A percentile compares a stretch with the other conserved stretches of the same genome.
Evolutionary conservation across 2,888 invertebrate species (phyloP).

Genomic region (Diaperis boleti): DNA sequence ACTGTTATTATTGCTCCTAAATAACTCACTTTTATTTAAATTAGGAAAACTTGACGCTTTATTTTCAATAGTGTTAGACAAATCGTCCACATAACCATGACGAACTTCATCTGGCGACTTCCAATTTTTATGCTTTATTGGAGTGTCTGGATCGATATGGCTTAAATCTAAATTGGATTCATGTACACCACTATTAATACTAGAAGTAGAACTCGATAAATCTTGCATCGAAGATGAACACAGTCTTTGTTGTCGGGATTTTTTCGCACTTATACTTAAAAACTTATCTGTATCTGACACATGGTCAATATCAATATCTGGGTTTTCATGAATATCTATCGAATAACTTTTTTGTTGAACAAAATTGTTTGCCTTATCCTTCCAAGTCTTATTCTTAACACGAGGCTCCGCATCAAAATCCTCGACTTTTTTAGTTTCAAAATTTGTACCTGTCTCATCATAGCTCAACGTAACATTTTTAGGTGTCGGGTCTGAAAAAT

Average conservation of each 20-base stretch:
- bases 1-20: slow-evolving; percentile 56
- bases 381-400: slow-evolving; percentile 47
- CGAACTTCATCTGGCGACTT: slow-evolving; percentile 78
- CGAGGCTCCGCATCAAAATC: slow-evolving; percentile 46
- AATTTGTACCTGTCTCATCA: slow-evolving; percentile 57
- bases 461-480: slow-evolving; percentile 66
- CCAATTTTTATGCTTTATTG: slow-evolving; percentile 71
- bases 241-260: slow-evolving; percentile 54
- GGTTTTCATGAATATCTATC: slow-evolving; percentile 59
- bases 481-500: slow-evolving; percentile 64
- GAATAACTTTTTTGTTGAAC: slow-evolving; percentile 62
- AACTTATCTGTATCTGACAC: slow-evolving; percentile 58
- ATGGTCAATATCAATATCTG: slow-evolving; percentile 53
- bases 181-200: slow-evolving; percentile 63
- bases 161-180: slow-evolving; percentile 64
- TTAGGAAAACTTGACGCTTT: slow-evolving; percentile 61
- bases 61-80: slow-evolving; percentile 77
- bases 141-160: slow-evolving; percentile 59
- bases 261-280: slow-evolving; percentile 58
- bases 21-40: slow-evolving; percentile 51
- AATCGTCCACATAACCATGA: slow-evolving; percentile 76
- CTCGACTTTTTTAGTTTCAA: slow-evolving; percentile 56
- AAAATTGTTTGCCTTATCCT: slow-evolving; percentile 55
- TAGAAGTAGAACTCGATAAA: slow-evolving; percentile 65
- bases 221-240: slow-evolving; percentile 61